Evolutionary conservation across 2,888 invertebrate genomes (phyloP), one percentile per base, ranked within the genome.

Genomic region (Hydropsyche betteni): DNA sequence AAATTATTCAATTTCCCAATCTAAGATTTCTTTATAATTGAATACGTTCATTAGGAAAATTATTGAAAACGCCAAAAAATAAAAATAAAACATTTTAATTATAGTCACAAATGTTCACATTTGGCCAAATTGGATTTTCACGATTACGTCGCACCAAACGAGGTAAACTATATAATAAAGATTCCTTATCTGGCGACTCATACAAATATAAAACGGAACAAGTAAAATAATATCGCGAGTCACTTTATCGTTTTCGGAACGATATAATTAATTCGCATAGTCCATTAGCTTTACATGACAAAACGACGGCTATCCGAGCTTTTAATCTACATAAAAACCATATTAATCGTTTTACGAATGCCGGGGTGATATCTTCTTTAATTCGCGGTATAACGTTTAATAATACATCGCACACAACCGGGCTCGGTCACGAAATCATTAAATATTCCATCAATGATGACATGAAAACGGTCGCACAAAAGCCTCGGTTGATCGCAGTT

Each of bases 181-280:
- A 44, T 44, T 6, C 44, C 44, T 44, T 44, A 44, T 44, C 44
- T 44, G 10, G 10, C 44, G 44, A 55, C 16, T 55, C 16, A n/a
- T 55, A 55, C 55, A 55, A 55, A 51, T 8, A 51, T 51, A 51
- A 51, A 51, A 51, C n/a, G 51, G 51, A 53, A 24, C 58, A 24
- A 24, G 58, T 58, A 16, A 58, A 58, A 58, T 58, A 16, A 16
- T 58, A 58, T 58, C 58, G 24, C 24, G 53, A 53, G n/a, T 53
- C n/a, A 14, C 14, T 53, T 53, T 53, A 53, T 61, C 61, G 16
- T 61, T 64, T 64, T 64, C 64, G 64, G 34, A 64, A 36, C 64
- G 64, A 64, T 64, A 64, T 64, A 64, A 64, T 64, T 64, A 64
- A 64, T 64, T 64, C 64, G 36, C 36, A 64, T 64, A 64, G 64